A percentile compares a stretch with the other conserved stretches of the same genome.
These are phyloP conservation scores for Amblyopsis hoosieri DNA, from an alignment of 2,797 vertebrate genomes.

Conservation along the genomic window DNA sequence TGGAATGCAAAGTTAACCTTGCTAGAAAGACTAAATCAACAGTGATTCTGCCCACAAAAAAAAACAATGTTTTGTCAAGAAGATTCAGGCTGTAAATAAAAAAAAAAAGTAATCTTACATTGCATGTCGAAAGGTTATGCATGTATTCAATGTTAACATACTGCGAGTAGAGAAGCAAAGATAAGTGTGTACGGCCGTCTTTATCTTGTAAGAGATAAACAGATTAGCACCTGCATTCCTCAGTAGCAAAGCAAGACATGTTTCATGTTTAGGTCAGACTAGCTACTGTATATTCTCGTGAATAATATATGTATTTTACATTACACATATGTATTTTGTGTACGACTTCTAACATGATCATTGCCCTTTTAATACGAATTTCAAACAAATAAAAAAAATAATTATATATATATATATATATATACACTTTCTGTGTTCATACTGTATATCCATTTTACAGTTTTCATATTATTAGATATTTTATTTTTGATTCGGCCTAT, in stretches of 20 bases:
- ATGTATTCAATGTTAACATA: conserved; percentile 25
- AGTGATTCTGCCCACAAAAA: conserved; percentile 19
- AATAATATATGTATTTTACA: background rate
- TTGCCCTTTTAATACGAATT: too few relatives aligned
- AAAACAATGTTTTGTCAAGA: conserved; percentile 1
- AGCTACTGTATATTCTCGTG: conserved; percentile 10
- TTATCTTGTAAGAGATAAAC: conserved; percentile 29
- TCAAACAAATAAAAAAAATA: too few relatives aligned
- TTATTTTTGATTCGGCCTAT: too few relatives aligned
- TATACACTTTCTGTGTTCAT: too few relatives aligned
- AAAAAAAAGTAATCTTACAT: too few relatives aligned
- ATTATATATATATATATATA: too few relatives aligned
- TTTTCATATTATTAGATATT: too few relatives aligned
- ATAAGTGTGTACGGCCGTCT: conserved; percentile 29
- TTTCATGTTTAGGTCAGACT: conserved; percentile 5
- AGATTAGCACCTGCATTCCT: conserved; percentile 29
- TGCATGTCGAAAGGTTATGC: conserved; percentile 10
- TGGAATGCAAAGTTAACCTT: background rate
- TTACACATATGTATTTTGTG: too few relatives aligned
- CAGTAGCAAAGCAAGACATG: conserved; percentile 9
- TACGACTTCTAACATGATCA: too few relatives aligned
- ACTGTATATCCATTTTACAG: too few relatives aligned
- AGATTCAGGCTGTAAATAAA: conserved; percentile 11
- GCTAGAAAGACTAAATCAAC: conserved; percentile 15
- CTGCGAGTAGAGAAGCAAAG: background rate